Base-by-base conservation (phyloP, 30 jellyfish, hydroid and myxozoan genomes). In the Nemopilema nomurai region DNA sequence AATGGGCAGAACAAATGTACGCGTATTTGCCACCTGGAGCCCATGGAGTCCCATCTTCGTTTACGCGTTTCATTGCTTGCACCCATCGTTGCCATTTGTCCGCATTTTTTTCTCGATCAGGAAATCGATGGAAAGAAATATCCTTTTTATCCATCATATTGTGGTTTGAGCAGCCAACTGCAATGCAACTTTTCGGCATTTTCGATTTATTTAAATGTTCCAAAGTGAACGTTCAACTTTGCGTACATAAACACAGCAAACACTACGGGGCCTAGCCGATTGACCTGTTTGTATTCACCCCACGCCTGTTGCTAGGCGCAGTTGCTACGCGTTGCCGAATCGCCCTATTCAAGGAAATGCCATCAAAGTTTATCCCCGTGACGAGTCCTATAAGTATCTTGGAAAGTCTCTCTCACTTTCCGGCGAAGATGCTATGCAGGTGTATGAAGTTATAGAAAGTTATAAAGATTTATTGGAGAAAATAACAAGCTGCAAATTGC, bases 111-210 rank as follows among this genome's bases (percentile, higher is more conserved):
- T 63, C 72, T 63, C 72, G 26, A 24, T 63, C 29, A 19, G 72
- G 72, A 63, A 63, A 63, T 19, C 72, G 72, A 63, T 63, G 72
- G 29, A 63, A 63, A 24, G 29, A 19, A 24, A 63, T n/a, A n/a
- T 24, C 72, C 29, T n/a, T 63, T 63, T 63, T 63, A 19, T 24
- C 72, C 72, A 63, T 63, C 72, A 63, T 63, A 24, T 63, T 63
- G 72, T 24, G 72, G 72, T 63, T 63, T 24, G 72, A 19, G 29
- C 72, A 63, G 29, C 72, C 72, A 19, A 63, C 72, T 19, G 57
- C 57, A 41, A 41, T 41, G 57, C 57, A 41, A 41, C 57, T 41
- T 41, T 41, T 41, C 57, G 57, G 57, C 57, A 41, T 41, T 41
- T 41, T 41, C 57, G 57, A 41, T 41, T 41, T 41, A 41, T 41